Conservation (phyloP, 2,113 vertebrate genomes). For the Dascyllus trimaculatus region DNA sequence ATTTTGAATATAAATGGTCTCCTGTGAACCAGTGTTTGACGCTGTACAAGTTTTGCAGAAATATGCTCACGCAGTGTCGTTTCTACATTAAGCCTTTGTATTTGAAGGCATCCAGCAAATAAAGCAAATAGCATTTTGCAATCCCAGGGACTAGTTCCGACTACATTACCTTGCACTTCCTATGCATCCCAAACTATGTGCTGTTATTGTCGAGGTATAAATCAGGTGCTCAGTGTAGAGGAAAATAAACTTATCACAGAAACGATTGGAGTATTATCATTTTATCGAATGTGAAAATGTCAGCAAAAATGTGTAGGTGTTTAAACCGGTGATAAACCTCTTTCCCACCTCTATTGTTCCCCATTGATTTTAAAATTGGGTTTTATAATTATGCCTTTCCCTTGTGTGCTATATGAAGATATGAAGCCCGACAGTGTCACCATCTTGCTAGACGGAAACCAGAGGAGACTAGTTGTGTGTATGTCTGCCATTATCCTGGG, state of each 20-base stretch:
- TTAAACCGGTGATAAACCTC: constrained; percentile 20
- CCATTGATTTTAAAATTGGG: constrained; percentile 32
- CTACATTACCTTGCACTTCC: constrained; percentile 22
- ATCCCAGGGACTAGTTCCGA: constrained; percentile 10
- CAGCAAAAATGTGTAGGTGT: constrained; percentile 29
- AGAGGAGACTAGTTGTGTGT: constrained; percentile 55
- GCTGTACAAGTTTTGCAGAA: neutral
- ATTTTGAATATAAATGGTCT: constrained; percentile 28
- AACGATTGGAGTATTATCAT: constrained; percentile 43
- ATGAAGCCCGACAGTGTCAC: constrained; percentile 58
- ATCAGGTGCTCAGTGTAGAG: constrained; percentile 3
- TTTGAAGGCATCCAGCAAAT: constrained; percentile 27
- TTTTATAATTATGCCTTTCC: constrained; percentile 42
- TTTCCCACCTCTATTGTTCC: constrained; percentile 22
- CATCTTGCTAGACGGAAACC: constrained; percentile 57
- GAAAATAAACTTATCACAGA: neutral
- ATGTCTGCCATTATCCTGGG: constrained; percentile 69
- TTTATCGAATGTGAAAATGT: constrained; percentile 47
- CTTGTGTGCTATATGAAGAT: constrained; percentile 35
- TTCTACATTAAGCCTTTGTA: constrained; percentile 31
- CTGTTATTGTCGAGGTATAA: constrained; percentile 5
- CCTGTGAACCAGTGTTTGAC: constrained; percentile 16
- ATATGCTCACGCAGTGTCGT: constrained; percentile 7
- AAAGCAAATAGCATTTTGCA: neutral
- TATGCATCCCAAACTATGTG: constrained; percentile 5